Base-by-base conservation (phyloP, 1,140 invertebrate genomes). In the Phymastichus coffea region DNA sequence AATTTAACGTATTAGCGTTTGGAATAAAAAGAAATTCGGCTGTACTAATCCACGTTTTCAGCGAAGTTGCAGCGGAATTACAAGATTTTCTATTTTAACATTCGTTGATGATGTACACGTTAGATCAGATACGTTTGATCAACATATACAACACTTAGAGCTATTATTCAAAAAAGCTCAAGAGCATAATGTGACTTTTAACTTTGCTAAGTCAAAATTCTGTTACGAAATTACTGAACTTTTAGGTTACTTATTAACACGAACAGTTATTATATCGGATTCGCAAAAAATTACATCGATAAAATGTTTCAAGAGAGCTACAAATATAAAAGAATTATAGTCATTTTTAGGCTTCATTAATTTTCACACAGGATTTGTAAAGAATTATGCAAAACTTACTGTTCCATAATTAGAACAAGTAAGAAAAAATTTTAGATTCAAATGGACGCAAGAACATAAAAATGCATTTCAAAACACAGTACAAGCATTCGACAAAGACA, bases 271-370 rank as follows among this genome's bases (percentile, higher is more conserved):
- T 12, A 30, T 10, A 12, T 40, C 49, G 15, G 38, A 63, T 41
- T 46, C 52, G 3, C 44, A 61, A 4, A 66, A 66, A 30, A 58
- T 61, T 2, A 12, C 12, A 47, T 54, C 1, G 10, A 62, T 65
- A 4, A 30, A 57, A 26, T 17, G 35, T 35, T 23, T 43, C 58
- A 66, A 60, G 8, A 47, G 23, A 8, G 75, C 76, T 0, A 63
- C 40, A 15, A 76, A 65, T 26, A 55, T 68, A 12, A 74, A 70
- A 49, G 65, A 78, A 46, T 48, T 79, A 7, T 67, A 71, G 61
- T 64, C 72, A 25, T 82, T 80, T 62, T 60, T 83, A 26, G 79
- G 76, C 2, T 47, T 79, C 3, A 57, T 75, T 2, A 77, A 78
- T 28, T 82, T 71, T 63, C 76, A 81, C 49, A 58, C 72, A 2